These are phyloP conservation scores for Venusia cambrica DNA, from an alignment of 2,888 invertebrate species.

Conservation along the genomic window DNA sequence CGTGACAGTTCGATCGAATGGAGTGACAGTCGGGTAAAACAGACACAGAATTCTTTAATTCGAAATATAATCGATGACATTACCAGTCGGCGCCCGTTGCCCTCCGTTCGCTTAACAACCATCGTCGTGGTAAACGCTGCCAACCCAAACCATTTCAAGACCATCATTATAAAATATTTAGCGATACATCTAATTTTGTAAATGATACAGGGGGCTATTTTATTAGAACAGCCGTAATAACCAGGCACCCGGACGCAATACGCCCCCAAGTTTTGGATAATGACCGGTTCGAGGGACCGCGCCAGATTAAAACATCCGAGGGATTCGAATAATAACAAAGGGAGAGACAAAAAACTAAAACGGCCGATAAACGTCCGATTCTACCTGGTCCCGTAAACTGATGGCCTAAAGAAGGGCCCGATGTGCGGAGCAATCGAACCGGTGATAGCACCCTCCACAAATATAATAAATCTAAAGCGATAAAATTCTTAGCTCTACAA, in stretches of 20 bases:
- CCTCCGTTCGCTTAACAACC: constrained; percentile 48
- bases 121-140: constrained; percentile 56
- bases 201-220: constrained; percentile 74
- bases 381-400: constrained; percentile 60
- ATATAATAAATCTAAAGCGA: constrained; percentile 76
- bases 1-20: constrained; percentile 36
- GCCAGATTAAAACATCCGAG: constrained; percentile 77
- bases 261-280: constrained; percentile 77
- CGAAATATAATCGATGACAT: constrained; percentile 52
- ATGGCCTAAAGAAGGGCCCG: constrained; percentile 38
- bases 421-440: constrained; percentile 47
- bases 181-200: constrained; percentile 76
- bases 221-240: constrained; percentile 76
- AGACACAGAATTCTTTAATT: constrained; percentile 42
- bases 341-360: constrained; percentile 73
- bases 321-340: constrained; percentile 73
- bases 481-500: constrained; percentile 67
- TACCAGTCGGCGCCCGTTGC: constrained; percentile 39
- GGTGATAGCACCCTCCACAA: constrained; percentile 71
- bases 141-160: constrained; percentile 58
- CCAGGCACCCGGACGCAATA: constrained; percentile 74
- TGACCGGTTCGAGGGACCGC: constrained; percentile 72
- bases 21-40: constrained; percentile 40
- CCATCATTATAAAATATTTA: constrained; percentile 80
- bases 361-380: constrained; percentile 68